Percentiles rank a stretch among this genome's conserved stretches.
Evolutionary conservation across 2,888 invertebrate genomes (phyloP).

Genomic region (Cerceris ruficornis): DNA sequence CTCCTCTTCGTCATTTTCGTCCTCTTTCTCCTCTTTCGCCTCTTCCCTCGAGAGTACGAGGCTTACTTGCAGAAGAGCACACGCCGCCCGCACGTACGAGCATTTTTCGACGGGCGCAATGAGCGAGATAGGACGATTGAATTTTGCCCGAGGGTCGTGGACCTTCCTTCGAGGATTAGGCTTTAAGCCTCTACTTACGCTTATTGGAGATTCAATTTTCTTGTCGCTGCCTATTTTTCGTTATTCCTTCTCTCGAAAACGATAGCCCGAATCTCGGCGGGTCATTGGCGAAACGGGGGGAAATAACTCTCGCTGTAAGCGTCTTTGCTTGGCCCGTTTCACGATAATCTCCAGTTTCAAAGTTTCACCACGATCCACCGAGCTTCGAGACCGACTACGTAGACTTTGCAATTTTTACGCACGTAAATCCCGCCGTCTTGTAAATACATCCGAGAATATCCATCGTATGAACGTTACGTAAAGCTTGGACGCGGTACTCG

Average conservation of each 20-base stretch:
- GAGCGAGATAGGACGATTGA: slow-evolving; percentile 61
- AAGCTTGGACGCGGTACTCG: background rate
- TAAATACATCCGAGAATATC: too few relatives aligned
- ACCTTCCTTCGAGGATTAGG: slow-evolving; percentile 61
- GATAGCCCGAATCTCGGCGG: background rate
- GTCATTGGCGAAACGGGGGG: background rate
- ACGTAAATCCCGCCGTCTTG: too few relatives aligned
- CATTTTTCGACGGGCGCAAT: slow-evolving; percentile 49
- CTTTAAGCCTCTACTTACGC: slow-evolving; percentile 58
- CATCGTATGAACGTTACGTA: background rate
- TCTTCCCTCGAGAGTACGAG: slow-evolving; percentile 32
- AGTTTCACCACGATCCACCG: too few relatives aligned
- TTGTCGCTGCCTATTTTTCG: slow-evolving; percentile 27
- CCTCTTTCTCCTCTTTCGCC: slow-evolving; percentile 7
- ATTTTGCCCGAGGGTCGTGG: slow-evolving; percentile 55
- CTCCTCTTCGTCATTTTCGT: background rate
- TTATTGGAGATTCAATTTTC: slow-evolving; percentile 63
- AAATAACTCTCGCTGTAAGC: background rate
- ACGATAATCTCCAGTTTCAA: too few relatives aligned
- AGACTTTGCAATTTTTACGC: too few relatives aligned
- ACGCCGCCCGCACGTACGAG: slow-evolving; percentile 46
- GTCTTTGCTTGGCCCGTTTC: background rate
- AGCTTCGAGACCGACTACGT: too few relatives aligned
- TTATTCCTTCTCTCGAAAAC: slow-evolving; percentile 30
- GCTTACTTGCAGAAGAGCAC: slow-evolving; percentile 22